Percentiles rank a stretch among this genome's conserved stretches.
phyloP scores from a whole-genome alignment of 92 coral and sea anemone species.

The Zoanthus solanderi region DNA sequence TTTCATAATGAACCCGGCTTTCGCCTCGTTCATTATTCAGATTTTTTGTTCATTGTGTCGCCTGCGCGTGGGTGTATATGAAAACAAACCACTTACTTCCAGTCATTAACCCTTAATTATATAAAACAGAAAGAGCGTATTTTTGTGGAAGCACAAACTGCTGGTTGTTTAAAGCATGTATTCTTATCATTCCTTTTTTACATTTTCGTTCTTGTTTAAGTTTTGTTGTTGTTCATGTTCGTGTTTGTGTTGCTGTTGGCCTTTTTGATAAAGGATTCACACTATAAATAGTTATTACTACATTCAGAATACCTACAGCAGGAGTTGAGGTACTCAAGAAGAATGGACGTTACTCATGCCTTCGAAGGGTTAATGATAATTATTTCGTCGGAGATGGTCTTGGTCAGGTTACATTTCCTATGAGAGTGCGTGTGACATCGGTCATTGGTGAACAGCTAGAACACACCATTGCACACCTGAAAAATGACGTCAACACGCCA shows the following conservation, averaged over 20 bases:
- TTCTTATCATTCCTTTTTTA: no score
- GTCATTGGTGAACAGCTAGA: slow-evolving; percentile 80
- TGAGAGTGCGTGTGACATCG: slow-evolving; percentile 78
- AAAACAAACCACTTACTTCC: no score
- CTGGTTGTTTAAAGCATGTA: no score
- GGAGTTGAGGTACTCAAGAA: slow-evolving; percentile 75
- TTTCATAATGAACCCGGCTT: no score
- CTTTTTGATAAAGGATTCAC: neutral
- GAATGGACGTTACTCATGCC: slow-evolving; percentile 70
- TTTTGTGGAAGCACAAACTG: no score
- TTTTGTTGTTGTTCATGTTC: neutral
- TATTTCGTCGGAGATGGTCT: slow-evolving; percentile 74
- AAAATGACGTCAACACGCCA: slow-evolving; percentile 46
- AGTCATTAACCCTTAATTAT: no score
- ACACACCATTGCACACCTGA: slow-evolving; percentile 57
- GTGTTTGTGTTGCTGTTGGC: neutral
- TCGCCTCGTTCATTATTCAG: no score
- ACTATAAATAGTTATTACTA: neutral
- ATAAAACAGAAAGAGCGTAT: no score
- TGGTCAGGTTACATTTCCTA: slow-evolving; percentile 72
- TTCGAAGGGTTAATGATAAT: slow-evolving; percentile 70
- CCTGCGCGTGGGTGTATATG: no score
- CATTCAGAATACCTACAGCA: slow-evolving; percentile 71
- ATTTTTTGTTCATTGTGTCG: no score
- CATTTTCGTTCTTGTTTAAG: no score